A percentile compares a stretch with the other conserved stretches of the same genome.
These are phyloP conservation scores for Metallyticus violacea DNA, from an alignment of 2,888 invertebrate genomes.

Conservation along the genomic window DNA sequence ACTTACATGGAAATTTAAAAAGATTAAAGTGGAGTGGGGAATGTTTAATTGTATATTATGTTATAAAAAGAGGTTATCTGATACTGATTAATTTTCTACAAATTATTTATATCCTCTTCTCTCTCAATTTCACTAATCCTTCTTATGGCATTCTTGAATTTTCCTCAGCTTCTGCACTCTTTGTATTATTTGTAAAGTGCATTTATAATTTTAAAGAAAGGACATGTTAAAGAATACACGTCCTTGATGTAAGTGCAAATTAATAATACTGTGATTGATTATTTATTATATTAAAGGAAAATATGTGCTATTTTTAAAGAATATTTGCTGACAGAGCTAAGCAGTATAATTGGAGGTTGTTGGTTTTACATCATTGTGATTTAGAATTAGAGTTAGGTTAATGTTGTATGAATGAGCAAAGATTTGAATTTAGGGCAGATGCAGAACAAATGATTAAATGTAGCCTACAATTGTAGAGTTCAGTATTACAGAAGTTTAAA, in stretches of 20 bases:
- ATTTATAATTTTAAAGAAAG: not conserved
- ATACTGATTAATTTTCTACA: no score
- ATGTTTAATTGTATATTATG: no score
- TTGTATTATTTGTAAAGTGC: not conserved
- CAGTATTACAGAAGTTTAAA: not conserved
- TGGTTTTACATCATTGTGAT: not conserved
- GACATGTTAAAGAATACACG: not conserved
- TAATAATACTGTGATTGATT: not conserved
- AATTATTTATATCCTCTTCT: no score
- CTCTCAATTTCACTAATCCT: no score
- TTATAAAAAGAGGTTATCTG: no score
- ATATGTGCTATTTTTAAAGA: no score
- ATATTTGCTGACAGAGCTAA: no score
- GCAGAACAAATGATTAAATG: not conserved
- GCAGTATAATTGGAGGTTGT: no score
- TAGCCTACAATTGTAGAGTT: not conserved
- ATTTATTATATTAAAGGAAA: not conserved
- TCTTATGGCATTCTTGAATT: not conserved
- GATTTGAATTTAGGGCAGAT: no score
- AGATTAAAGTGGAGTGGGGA: no score
- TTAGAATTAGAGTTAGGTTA: not conserved
- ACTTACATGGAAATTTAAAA: no score
- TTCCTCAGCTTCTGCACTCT: not conserved
- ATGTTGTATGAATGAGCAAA: no score
- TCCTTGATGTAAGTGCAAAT: not conserved